A percentile compares a stretch with the other conserved stretches of the same genome.
Evolutionary conservation across 2,797 vertebrate genomes (phyloP).

Genomic region (Anabas testudineus): DNA sequence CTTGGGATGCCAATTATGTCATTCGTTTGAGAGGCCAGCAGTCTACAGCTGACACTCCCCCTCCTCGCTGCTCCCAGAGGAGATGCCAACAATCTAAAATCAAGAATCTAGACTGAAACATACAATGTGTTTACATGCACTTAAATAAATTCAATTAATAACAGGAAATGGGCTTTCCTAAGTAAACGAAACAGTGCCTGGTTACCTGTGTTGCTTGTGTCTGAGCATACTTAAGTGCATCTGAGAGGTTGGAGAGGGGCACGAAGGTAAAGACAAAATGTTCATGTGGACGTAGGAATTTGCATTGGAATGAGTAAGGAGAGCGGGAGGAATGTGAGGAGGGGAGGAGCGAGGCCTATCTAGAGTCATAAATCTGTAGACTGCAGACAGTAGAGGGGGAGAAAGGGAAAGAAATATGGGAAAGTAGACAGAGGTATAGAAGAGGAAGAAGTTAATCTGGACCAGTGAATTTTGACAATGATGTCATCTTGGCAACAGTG

Average conservation of each 20-base stretch:
- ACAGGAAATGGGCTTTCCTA: no score
- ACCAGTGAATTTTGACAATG: conserved; percentile 35
- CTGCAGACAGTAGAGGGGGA: conserved; percentile 40
- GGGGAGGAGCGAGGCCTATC: conserved; percentile 42
- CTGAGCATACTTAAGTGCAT: no score
- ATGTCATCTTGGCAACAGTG: conserved; percentile 35
- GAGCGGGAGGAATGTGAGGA: conserved; percentile 44
- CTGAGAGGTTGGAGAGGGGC: conserved; percentile 18
- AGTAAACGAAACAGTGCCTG: no score
- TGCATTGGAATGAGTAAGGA: conserved; percentile 34
- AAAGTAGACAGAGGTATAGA: conserved; percentile 13
- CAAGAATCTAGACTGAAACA: conserved; percentile 43
- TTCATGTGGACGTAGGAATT: conserved; percentile 53
- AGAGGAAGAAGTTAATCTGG: conserved; percentile 34
- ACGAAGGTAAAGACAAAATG: conserved; percentile 48
- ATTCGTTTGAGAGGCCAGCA: conserved; percentile 70
- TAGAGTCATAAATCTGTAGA: conserved; percentile 57
- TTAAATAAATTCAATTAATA: no score
- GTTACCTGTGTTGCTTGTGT: no score
- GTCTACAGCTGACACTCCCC: conserved; percentile 70
- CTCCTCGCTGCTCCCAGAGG: conserved; percentile 40
- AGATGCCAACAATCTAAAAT: conserved; percentile 61
- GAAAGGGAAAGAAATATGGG: conserved; percentile 20
- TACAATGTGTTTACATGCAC: neutral
- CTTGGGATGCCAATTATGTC: conserved; percentile 80